Percentiles rank a stretch among this genome's conserved stretches.
Conservation (phyloP, 2,888 invertebrate species). For the Lepas anatifera region DNA sequence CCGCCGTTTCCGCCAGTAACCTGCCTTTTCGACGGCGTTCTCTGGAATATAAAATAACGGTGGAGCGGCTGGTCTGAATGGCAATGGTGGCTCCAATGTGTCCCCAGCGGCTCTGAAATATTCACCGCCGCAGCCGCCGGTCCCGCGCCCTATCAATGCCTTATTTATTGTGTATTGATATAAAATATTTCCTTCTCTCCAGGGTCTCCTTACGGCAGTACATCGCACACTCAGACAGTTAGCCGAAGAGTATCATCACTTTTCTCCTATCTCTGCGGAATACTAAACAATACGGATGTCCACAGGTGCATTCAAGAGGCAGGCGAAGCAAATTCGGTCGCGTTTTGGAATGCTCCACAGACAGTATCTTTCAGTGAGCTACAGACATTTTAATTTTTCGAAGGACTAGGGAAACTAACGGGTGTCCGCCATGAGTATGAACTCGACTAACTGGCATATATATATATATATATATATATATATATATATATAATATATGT, state of each 20-base stretch:
- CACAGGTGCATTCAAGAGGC: too few species aligned
- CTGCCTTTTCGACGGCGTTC: not conserved
- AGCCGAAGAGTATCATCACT: not conserved
- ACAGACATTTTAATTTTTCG: too few species aligned
- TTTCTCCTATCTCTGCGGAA: not conserved
- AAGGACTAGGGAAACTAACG: too few species aligned
- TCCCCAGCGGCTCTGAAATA: not conserved
- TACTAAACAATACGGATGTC: too few species aligned
- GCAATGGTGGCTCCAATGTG: not conserved
- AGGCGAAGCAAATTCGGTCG: too few species aligned
- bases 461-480: too few species aligned
- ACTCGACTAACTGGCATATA: too few species aligned
- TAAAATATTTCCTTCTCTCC: constrained; percentile 5
- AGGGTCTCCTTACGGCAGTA: not conserved
- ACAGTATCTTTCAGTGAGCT: too few species aligned
- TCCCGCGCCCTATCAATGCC: constrained; percentile 17
- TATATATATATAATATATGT: too few species aligned
- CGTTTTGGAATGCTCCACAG: too few species aligned
- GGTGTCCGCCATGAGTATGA: too few species aligned
- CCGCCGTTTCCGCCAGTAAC: not conserved
- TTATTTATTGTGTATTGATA: constrained; percentile 16
- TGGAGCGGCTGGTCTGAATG: not conserved
- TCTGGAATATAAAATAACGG: not conserved
- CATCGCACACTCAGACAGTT: not conserved
- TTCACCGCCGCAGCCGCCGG: constrained; percentile 16